phyloP scores from a whole-genome alignment of 2,888 invertebrate genomes.

The Quadriops clusia region DNA sequence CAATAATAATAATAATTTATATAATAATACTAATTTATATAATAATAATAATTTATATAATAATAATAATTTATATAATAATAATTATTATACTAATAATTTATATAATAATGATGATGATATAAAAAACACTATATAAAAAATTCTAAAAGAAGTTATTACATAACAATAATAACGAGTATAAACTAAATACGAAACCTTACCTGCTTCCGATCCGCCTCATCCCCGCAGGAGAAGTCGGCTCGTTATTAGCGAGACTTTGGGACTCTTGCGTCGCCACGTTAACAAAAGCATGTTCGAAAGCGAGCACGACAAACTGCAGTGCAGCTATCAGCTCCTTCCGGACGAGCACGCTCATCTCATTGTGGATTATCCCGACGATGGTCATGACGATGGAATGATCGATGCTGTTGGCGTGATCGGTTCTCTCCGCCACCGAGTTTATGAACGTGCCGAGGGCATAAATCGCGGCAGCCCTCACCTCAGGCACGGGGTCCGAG shows the following conservation, averaged over 20 bases:
- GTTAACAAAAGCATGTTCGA: slow-evolving; percentile 78
- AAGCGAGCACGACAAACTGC: slow-evolving; percentile 75
- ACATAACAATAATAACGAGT: too few species aligned
- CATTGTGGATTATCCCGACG: slow-evolving; percentile 56
- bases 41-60: too few species aligned
- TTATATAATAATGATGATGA: too few species aligned
- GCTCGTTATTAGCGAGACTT: slow-evolving; percentile 32
- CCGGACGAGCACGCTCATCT: slow-evolving; percentile 83
- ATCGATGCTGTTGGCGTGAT: slow-evolving; percentile 90
- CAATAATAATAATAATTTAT: too few species aligned
- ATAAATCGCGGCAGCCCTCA: slow-evolving; percentile 85
- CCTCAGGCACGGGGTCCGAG: slow-evolving; percentile 77
- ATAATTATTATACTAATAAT: too few species aligned
- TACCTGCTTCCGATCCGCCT: slow-evolving; percentile 30
- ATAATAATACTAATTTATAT: too few species aligned
- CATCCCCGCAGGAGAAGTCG: slow-evolving; percentile 24
- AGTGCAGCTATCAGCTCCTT: slow-evolving; percentile 76
- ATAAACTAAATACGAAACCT: slow-evolving; percentile 10
- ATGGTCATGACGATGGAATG: slow-evolving; percentile 84
- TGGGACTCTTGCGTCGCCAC: slow-evolving; percentile 53
- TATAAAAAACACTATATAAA: too few species aligned
- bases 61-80: too few species aligned
- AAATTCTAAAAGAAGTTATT: background rate
- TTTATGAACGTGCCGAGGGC: slow-evolving; percentile 91
- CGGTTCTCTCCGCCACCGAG: slow-evolving; percentile 69